phyloP scores from a whole-genome alignment of 1,140 invertebrate genomes.

The Microvelia longipes region DNA sequence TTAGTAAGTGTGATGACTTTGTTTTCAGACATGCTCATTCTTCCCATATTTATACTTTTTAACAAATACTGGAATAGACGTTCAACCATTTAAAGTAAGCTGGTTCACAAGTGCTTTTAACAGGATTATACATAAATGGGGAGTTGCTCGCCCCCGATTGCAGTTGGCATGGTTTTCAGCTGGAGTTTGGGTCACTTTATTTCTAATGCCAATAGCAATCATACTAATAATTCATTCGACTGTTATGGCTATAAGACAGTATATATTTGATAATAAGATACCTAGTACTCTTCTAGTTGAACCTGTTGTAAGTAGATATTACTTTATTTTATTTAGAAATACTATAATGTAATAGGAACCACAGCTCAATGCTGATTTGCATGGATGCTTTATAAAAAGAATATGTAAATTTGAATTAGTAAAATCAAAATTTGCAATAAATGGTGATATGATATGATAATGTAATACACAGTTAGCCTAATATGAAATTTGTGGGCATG shows the following conservation, averaged over 20 bases:
- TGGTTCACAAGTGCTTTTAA: conserved; percentile 66
- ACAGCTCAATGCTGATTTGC: no score
- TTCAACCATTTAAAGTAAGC: conserved; percentile 50
- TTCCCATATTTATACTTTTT: conserved; percentile 60
- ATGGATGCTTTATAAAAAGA: no score
- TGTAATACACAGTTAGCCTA: no score
- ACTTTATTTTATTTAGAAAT: not conserved
- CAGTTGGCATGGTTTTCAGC: conserved; percentile 44
- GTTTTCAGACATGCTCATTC: conserved; percentile 59
- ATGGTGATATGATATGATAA: no score
- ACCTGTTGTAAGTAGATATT: conserved; percentile 27
- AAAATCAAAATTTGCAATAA: no score
- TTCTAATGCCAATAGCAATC: conserved; percentile 21
- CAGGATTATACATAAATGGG: conserved; percentile 54
- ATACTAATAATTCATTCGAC: conserved; percentile 18
- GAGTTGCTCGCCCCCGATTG: conserved; percentile 42
- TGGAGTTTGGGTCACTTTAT: conserved; percentile 21
- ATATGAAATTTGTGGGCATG: no score
- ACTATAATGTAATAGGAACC: not conserved
- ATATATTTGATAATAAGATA: conserved; percentile 12
- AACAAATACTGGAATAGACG: conserved; percentile 52
- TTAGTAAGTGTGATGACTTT: not conserved
- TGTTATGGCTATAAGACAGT: conserved; percentile 11
- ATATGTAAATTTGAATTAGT: no score
- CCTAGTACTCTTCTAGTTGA: conserved; percentile 23